Conservation (phyloP, 2,113 vertebrate genomes). For the Marmota flaviventris region DNA sequence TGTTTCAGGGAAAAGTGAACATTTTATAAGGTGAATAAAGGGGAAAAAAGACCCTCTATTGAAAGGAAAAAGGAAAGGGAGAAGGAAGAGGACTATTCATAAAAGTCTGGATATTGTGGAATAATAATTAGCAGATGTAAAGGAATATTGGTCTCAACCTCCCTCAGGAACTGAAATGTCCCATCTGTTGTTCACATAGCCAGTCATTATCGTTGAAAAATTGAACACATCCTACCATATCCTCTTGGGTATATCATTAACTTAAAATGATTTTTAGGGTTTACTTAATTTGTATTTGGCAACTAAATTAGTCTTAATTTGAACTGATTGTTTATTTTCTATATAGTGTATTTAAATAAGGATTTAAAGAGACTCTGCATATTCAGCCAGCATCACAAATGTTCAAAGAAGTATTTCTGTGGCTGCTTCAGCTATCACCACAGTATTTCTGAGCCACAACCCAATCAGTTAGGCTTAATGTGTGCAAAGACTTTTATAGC, state of each 20-base stretch:
- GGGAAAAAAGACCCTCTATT: slow-evolving; percentile 29
- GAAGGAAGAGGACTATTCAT: slow-evolving; percentile 44
- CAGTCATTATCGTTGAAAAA: slow-evolving; percentile 55
- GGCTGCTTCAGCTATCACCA: slow-evolving; percentile 42
- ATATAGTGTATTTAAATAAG: slow-evolving; percentile 46
- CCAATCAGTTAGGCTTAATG: not conserved
- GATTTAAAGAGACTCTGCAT: slow-evolving; percentile 31
- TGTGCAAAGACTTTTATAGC: slow-evolving; percentile 4
- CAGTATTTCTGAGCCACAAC: slow-evolving; percentile 39
- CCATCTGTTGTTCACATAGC: slow-evolving; percentile 31
- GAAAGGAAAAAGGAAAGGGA: slow-evolving; percentile 10
- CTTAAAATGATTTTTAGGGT: slow-evolving; percentile 39
- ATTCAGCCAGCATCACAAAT: slow-evolving; percentile 40
- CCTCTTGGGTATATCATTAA: slow-evolving; percentile 33
- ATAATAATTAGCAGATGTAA: slow-evolving; percentile 57
- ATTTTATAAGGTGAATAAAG: slow-evolving; percentile 59
- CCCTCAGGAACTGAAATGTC: slow-evolving; percentile 28
- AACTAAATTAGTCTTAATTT: slow-evolving; percentile 44
- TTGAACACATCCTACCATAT: slow-evolving; percentile 40
- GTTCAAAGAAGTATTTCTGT: slow-evolving; percentile 23
- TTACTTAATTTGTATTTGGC: slow-evolving; percentile 50
- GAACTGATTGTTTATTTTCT: slow-evolving; percentile 36
- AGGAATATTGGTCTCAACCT: slow-evolving; percentile 43
- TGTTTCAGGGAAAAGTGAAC: slow-evolving; percentile 27
- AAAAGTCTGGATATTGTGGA: slow-evolving; percentile 38